A percentile compares a stretch with the other conserved stretches of the same genome.
Evolutionary conservation across 2,888 invertebrate species (phyloP).

Genomic region (Patella pellucida): DNA sequence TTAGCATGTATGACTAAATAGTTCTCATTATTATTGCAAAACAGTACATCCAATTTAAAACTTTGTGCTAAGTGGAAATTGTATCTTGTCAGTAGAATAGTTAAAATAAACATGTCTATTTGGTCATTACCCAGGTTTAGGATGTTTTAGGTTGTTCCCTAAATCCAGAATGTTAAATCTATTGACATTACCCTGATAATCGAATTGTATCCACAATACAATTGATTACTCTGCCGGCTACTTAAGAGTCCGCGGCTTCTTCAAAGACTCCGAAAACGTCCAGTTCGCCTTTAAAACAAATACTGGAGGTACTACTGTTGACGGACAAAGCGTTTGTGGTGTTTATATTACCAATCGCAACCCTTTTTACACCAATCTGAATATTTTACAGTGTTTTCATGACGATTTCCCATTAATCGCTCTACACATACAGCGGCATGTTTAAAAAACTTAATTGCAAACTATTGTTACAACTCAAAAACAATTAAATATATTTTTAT

Average conservation of each 20-base stretch:
- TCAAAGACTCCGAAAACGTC: background rate
- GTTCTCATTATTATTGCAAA: too few species aligned
- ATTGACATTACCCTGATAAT: background rate
- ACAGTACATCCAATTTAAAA: too few species aligned
- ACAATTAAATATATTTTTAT: too few species aligned
- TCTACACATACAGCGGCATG: background rate
- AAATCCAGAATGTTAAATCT: background rate
- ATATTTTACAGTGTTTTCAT: background rate
- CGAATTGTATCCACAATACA: constrained; percentile 1
- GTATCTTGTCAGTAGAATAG: background rate
- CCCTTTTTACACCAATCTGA: background rate
- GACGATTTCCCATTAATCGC: background rate
- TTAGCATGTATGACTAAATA: too few species aligned
- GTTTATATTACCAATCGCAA: background rate
- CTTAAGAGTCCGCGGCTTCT: background rate
- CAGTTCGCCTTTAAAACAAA: background rate
- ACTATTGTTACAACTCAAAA: background rate
- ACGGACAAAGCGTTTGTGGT: background rate
- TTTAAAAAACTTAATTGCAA: background rate
- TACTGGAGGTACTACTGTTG: background rate
- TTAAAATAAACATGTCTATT: background rate
- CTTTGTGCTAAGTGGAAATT: background rate
- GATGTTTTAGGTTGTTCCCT: background rate
- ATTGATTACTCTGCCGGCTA: background rate
- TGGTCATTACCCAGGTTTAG: background rate